Evolutionary conservation across 2,888 invertebrate species (phyloP), one percentile per base, ranked within the genome.

Genomic region (Latrodectus hesperus): DNA sequence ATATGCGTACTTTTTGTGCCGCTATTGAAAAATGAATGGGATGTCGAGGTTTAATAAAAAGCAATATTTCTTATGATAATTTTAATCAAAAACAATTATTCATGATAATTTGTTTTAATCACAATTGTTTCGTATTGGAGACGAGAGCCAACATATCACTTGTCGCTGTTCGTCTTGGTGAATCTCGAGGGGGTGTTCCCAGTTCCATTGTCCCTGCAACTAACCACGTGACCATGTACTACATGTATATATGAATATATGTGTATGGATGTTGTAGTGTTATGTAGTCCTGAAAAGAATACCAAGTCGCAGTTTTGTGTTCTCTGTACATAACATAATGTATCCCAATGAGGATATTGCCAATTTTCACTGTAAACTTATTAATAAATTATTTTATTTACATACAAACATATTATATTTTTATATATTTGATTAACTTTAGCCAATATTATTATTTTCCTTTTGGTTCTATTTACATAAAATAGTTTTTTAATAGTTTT

Each of bases 301-400:
- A 60, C n/a, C 10, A 16, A 6, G 60, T 60, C n/a, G n/a, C 12
- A 60, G 60, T 12, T 6, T 60, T 60, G n/a, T 10, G 60, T 60
- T 60, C n/a, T 60, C 60, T 60, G 60, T 60, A 10, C 11, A 85
- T 65, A 65, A 22, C 76, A 38, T 81, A 52, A 16, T 86, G 70
- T 73, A 72, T 76, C 73, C 73, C 14, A 11, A 65, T 49, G 26
- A 52, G 80, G 73, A 84, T 71, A 64, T 72, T 49, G 79, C 74
- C 79, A 79, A 85, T 85, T 79, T 86, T 86, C 86, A 86, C 67
- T 86, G 86, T 86, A 77, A 72, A 77, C 72, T 81, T 86, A 71
- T 77, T 38, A 86, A 86, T 86, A 86, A 86, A 86, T 81, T 86
- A 86, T 86, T 86, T 86, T 86, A 72, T 86, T 73, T 86, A 86